Conservation (phyloP, 35 echinoderm and acorn worm genomes). For the Nesometra sesokonis region DNA sequence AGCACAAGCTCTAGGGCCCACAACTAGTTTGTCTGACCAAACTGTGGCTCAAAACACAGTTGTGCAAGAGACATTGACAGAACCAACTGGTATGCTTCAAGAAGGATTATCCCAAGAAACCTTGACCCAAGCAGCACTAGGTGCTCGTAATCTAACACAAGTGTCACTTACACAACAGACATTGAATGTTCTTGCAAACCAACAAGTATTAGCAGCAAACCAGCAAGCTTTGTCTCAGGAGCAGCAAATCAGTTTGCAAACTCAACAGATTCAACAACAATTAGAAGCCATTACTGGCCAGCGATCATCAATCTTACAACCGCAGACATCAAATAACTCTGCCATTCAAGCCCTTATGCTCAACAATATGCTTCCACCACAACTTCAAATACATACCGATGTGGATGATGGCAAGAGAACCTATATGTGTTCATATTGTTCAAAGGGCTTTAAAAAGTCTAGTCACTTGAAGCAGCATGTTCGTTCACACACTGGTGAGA, state of each 20-base stretch:
- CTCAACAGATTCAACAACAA: constrained; percentile 95
- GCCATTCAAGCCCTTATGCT: neutral
- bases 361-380: constrained; percentile 1
- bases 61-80: neutral
- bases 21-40: neutral
- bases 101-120: constrained; percentile 25
- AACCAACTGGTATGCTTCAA: neutral
- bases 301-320: neutral
- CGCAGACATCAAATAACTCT: neutral
- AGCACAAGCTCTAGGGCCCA: neutral
- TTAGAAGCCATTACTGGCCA: constrained; percentile 94
- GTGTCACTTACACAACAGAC: constrained; percentile 26
- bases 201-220: neutral
- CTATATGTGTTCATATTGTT: constrained; percentile 59
- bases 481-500: constrained; percentile 86
- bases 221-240: constrained; percentile 40
- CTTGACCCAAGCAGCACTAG: constrained; percentile 28
- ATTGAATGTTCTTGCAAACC: neutral
- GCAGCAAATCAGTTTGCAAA: constrained; percentile 78
- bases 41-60: neutral
- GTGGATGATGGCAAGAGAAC: constrained; percentile 45
- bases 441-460: constrained; percentile 92
- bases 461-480: constrained; percentile 97
- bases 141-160: constrained; percentile 24
- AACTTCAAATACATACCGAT: constrained; percentile 1